Evolutionary conservation across 2,113 vertebrate genomes (phyloP).

Genomic region (Rissa tridactyla): DNA sequence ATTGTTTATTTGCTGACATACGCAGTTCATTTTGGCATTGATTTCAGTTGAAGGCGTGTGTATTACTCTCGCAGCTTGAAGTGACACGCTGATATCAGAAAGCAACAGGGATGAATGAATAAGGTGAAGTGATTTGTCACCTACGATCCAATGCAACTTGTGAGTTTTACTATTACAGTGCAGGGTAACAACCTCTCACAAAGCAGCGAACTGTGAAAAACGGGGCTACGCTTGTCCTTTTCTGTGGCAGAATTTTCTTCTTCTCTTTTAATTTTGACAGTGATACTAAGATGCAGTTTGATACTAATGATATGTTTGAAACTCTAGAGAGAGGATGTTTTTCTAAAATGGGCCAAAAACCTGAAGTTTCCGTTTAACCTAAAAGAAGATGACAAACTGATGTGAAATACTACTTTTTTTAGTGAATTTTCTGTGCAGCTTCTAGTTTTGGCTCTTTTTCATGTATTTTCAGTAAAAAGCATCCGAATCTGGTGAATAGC

Average conservation of each 20-base stretch:
- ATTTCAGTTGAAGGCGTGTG: slow-evolving; percentile 50
- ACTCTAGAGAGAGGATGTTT: not conserved
- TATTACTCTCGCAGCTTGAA: slow-evolving; percentile 52
- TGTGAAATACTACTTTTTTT: not conserved
- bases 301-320: not conserved
- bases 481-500: not conserved
- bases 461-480: not conserved
- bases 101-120: slow-evolving; percentile 53
- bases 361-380: not conserved
- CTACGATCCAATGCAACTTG: slow-evolving; percentile 23
- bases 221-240: not conserved
- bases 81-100: slow-evolving; percentile 56
- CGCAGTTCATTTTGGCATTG: slow-evolving; percentile 56
- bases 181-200: not conserved
- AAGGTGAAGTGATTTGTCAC: slow-evolving; percentile 53
- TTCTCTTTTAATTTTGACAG: slow-evolving; percentile 17
- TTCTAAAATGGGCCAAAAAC: not conserved
- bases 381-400: not conserved
- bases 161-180: slow-evolving; percentile 1
- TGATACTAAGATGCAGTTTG: not conserved
- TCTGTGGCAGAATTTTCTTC: not conserved
- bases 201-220: slow-evolving; percentile 15
- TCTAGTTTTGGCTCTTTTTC: not conserved
- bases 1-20: slow-evolving; percentile 62
- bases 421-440: not conserved